Base-by-base conservation (phyloP, 1,140 invertebrate species). In the Caenorhabditis latens region DNA sequence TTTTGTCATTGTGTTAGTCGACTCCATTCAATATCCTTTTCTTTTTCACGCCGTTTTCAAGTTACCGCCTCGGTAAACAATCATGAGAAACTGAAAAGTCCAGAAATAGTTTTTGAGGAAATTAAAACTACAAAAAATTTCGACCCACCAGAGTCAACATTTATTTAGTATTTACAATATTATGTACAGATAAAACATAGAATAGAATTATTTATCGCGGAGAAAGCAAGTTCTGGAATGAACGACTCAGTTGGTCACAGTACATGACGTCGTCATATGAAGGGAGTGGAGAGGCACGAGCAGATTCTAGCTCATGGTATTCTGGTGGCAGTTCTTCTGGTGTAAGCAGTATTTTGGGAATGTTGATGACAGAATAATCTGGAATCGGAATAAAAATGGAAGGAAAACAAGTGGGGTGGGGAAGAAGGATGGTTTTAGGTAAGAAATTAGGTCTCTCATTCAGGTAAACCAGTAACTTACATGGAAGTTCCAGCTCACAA, bases 181-280 rank as follows among this genome's bases (percentile, higher is more conserved):
- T 79, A 79, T 50, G 50, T 50, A 79, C 46, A 79, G 43, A 53
- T 24, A 48, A 24, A 79, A 11, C 21, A 24, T 46, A 50, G 4
- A 24, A 16, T 13, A 50, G 2, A 79, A 9, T 5, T 7, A 24
- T 11, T 75, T 79, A 79, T 79, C 43, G 50, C 24, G 71, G 46
- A 24, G 71, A 79, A 0, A 79, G 46, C 21, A 79, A 79, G 46
- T 79, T 79, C 24, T 79, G 71, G n/a, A 79, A 79, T 32, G 71
- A 79, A 13, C 71, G 71, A 79, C 53, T 79, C 11, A 79, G n/a
- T 50, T 79, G 71, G 53, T 79, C 71, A 53, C 71, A 79, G 46
- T 79, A 79, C 43, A 79, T 50, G 5, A 79, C 71, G 14, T 79
- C 71, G 24, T 79, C 71, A n/a, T 79, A 79, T 46, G 71, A 79